Evolutionary conservation across 1,140 invertebrate species (phyloP), one percentile per base, ranked within the genome.

Genomic region (Papilio polyxenes): DNA sequence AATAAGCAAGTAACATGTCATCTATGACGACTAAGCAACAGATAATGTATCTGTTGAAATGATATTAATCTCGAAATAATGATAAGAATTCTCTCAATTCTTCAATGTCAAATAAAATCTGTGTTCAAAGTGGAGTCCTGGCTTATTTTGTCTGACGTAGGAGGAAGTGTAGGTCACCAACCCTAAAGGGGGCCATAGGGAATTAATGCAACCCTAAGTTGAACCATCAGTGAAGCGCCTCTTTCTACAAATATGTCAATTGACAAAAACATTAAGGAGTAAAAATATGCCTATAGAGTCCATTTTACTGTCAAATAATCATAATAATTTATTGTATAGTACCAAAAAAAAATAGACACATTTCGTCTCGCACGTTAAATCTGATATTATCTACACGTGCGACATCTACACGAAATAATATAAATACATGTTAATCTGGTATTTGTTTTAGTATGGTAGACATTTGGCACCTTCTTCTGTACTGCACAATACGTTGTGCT

Each of bases 21-120:
- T 77, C 75, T 77, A 31, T 77, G 75, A 77, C 48, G 75, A 49
- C 75, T 77, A 20, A 49, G 20, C 13, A 77, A 72, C 23, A 31
- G 9, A 13, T 13, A 72, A 4, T 72, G 3, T 10, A 37, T 72
- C 7, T 59, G 56, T 59, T 31, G 31, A 72, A 72, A 4, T 72
- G 65, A 37, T 31, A 72, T 72, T 37, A 37, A 72, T 72, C 65
- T 72, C 31, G 15, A 13, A 37, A 37, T 13, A 72, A 72, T 8
- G 31, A 6, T 65, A 31, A 65, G 6, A 72, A 37, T 72, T 37
- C 4, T 69, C n/a, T 69, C 3, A 15, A 69, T 69, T 37, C 31
- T 69, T 69, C 13, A 69, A 31, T 37, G 37, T 1, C 13, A 37
- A 31, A 72, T 37, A 72, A 72, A 31, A 72, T 40, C 13, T 13